Conservation (phyloP, 2,888 invertebrate genomes). For the Perizoma flavofasciatum region DNA sequence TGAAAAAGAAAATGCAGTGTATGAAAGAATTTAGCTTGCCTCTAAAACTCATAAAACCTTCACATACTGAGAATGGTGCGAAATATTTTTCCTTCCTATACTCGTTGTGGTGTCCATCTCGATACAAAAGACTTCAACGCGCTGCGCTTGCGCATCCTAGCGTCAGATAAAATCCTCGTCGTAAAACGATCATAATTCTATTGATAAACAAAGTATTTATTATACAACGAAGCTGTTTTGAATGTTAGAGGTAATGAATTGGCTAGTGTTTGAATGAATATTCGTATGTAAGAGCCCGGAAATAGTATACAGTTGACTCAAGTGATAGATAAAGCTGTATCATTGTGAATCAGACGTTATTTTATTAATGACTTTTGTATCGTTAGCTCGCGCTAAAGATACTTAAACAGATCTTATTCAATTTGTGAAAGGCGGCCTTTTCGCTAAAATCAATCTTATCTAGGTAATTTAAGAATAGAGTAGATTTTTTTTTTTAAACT, state of each 20-base stretch:
- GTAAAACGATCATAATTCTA: slow-evolving; percentile 26
- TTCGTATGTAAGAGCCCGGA: slow-evolving; percentile 9
- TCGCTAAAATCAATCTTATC: too few species aligned
- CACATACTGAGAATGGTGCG: slow-evolving; percentile 6
- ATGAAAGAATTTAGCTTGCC: too few species aligned
- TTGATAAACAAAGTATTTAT: slow-evolving; percentile 29
- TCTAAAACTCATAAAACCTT: not conserved
- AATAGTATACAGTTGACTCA: slow-evolving; percentile 2
- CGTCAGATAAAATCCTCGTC: slow-evolving; percentile 17
- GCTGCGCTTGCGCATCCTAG: slow-evolving; percentile 42
- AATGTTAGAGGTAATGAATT: slow-evolving; percentile 18
- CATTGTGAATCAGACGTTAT: slow-evolving; percentile 5
- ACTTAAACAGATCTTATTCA: too few species aligned
- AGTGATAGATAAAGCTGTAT: not conserved
- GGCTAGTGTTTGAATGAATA: slow-evolving; percentile 8
- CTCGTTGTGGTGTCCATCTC: slow-evolving; percentile 17
- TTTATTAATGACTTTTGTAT: not conserved
- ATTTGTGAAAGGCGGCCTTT: too few species aligned
- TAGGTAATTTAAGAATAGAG: too few species aligned
- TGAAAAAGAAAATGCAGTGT: too few species aligned
- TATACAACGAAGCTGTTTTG: slow-evolving; percentile 13
- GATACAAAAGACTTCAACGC: slow-evolving; percentile 68
- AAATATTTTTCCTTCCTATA: slow-evolving; percentile 23
- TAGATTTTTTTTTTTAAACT: too few species aligned
- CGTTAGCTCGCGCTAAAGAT: too few species aligned